Evolutionary conservation across 2,113 vertebrate genomes (phyloP).

Genomic region (Anguilla rostrata): DNA sequence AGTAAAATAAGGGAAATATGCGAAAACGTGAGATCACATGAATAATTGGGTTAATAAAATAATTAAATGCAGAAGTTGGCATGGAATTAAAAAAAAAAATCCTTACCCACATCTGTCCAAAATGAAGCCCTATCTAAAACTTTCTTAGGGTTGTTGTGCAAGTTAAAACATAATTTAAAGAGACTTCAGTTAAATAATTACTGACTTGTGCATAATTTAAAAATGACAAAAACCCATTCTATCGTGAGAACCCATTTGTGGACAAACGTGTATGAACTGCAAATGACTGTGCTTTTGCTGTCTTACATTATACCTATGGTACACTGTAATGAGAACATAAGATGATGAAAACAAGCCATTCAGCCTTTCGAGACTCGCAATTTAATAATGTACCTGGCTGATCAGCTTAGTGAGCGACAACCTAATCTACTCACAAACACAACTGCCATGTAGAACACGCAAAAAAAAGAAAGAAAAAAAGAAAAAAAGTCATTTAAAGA

Average conservation of each 20-base stretch:
- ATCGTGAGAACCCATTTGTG: background rate
- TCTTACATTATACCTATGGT: background rate
- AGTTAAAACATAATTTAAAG: background rate
- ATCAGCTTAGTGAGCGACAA: background rate
- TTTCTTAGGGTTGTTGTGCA: background rate
- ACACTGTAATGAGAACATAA: too few relatives aligned
- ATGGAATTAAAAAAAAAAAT: background rate
- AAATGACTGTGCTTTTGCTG: background rate
- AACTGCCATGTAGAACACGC: background rate
- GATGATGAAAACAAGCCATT: too few relatives aligned
- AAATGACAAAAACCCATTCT: background rate
- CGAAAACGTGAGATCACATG: too few relatives aligned
- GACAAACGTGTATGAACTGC: background rate
- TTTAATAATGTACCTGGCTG: too few relatives aligned
- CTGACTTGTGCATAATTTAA: background rate
- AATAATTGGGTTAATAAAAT: too few relatives aligned
- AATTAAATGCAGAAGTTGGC: too few relatives aligned
- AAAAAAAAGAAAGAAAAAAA: background rate
- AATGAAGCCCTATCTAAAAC: background rate
- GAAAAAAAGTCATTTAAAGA: background rate
- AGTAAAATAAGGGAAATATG: too few relatives aligned
- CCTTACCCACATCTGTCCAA: background rate
- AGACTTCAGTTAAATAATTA: too few relatives aligned
- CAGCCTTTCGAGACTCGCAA: too few relatives aligned
- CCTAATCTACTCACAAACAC: background rate